Evolutionary conservation across 2,888 invertebrate genomes (phyloP), one percentile per base, ranked within the genome.

Genomic region (Lordiphosa andalusiaca): DNA sequence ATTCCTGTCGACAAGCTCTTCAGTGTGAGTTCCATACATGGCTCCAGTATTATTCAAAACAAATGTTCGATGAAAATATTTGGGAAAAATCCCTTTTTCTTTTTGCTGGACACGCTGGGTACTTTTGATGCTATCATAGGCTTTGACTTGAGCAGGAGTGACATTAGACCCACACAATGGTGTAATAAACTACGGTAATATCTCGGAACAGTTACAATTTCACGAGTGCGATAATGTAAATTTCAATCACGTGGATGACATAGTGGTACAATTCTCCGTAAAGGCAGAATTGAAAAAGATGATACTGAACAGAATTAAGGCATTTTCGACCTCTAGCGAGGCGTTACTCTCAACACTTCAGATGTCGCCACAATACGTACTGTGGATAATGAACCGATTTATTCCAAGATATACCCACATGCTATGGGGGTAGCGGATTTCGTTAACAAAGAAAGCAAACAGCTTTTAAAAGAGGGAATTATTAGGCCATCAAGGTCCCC

Each of bases 21-120:
- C 44, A 44, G 33, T 12, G 44, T 33, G 16, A 44, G 33, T 33
- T 56, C 53, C 6, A 49, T 44, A 39, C 41, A 55, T 21, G 47
- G 47, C 13, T 35, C 19, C 6, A 56, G 30, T 33, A 37, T 25
- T 16, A 53, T 50, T 9, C n/a, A 39, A 39, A 6, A 53, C 7
- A 52, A 58, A 41, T 58, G 58, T 16, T 9, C 33, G n/a, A 37
- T 47, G 47, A 52, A 35, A 46, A 51, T 54, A 7, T 48, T 48
- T n/a, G 12, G 37, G 2, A 12, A 54, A n/a, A 21, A 21, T 4
- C 10, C 5, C 13, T 19, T 25, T 10, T 48, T 40, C 6, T 48
- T 46, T 23, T 13, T 47, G 40, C 7, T 37, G 21, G 16, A 38
- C 21, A 13, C 40, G 9, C 46, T 60, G 2, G 9, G 9, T 9